Evolutionary conservation across 2,113 vertebrate genomes (phyloP), one percentile per base, ranked within the genome.

Genomic region (Pterocles burchelli): DNA sequence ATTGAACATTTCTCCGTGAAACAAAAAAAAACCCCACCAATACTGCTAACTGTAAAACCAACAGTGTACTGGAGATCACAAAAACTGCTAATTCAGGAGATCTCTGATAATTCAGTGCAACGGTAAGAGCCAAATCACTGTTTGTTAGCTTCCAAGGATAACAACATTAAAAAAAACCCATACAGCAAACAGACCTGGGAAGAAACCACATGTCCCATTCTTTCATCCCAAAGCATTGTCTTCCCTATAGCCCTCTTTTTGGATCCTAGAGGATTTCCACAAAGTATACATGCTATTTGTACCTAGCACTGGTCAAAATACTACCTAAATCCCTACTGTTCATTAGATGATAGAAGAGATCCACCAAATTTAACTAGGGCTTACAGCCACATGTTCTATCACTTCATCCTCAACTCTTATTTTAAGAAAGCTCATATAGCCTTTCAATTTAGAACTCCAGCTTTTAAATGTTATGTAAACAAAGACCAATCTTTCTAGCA

Each of bases 81-180:
- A 93, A 78, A 76, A 1, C 0, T 1, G 68, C 33, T 48, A 80
- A 36, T 41, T 41, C 31, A 80, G 5, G 29, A 81, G 71, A 59
- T 55, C 33, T 7, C 18, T 45, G n/a, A 6, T 54, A 54, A 29
- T 66, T 43, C 34, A 43, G n/a, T 34, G 51, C 36, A 49, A 36
- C 3, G 10, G 7, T 41, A 81, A 73, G 17, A 62, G 25, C 24
- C 62, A 71, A 89, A 81, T 65, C 43, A 52, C 13, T 86, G n/a
- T 73, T 90, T 80, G 28, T 94, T 95, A 91, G 62, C 54, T 88
- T 93, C 66, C 49, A 88, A 79, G 70, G 78, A 79, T 57, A 87
- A 73, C n/a, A 78, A 45, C 16, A 45, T 70, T 84, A 11, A 12
- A 4, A 74, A 89, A 78, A 61, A 45, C 0, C 4, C 24, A 22